Base-by-base conservation (phyloP, 1,140 invertebrate species). In the Drosophila mayri region DNA sequence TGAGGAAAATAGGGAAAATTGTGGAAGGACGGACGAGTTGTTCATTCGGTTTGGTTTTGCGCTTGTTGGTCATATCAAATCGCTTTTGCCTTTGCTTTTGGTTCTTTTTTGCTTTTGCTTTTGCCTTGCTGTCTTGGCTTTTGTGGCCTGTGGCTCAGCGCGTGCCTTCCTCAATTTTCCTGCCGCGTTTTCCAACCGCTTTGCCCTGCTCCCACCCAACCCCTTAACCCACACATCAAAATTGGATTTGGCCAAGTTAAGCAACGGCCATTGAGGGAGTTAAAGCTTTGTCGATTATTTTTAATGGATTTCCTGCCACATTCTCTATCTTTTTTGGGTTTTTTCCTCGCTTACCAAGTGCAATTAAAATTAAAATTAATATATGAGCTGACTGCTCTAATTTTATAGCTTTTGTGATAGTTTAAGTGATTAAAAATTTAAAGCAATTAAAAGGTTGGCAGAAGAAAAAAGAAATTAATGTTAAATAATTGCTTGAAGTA, bases 301-400 rank as follows among this genome's bases (percentile, higher is more conserved):
- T 73, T 79, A 88, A 83, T 88, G 76, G 80, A 66, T 79, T 72
- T 77, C 37, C 44, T 50, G 38, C 30, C 47, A 37, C 67, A 74
- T 76, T 67, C 40, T 25, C 43, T 37, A 16, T 25, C 43, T 22
- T 10, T 16, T 32, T 14, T 25, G 7, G 1, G 14, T 20, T 30
- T 41, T 41, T 55, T 60, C 4, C 0, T 68, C 50, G 16, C 46
- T 41, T 30, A 30, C 59, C 60, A 37, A 61, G 49, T 60, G 68
- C 79, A 88, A 88, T 88, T 88, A 85, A 88, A 88, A 88, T 87
- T 77, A 81, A 88, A 90, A 88, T 88, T 84, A 90, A 90, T 90
- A 84, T 84, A 78, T 81, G 72, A 58, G 66, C 60, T 61, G 25
- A 12, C 64, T 44, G 64, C 46, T 67, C 79, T 88, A 85, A 80